Evolutionary conservation across 2,113 vertebrate genomes (phyloP), one percentile per base, ranked within the genome.

Genomic region (Oreocharis arfaki): DNA sequence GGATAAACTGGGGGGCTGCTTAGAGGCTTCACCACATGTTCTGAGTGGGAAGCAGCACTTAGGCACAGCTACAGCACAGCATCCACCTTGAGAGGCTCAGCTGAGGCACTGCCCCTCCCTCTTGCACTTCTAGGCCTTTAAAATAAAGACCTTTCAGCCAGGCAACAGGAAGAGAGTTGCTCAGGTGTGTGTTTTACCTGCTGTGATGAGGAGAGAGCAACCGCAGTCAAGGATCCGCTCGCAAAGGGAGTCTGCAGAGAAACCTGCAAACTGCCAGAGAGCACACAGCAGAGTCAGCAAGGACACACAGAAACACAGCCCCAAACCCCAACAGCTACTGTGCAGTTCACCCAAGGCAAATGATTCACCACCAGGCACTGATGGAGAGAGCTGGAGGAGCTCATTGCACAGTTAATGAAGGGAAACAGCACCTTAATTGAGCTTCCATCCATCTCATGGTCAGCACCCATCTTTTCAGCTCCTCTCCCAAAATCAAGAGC

Each of bases 201-300:
- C 98, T 0, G 99, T 99, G 96, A 99, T 94, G 88, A 99, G 98
- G 84, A 99, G 98, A 5, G 97, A 99, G 88, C 99, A 99, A 64
- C 98, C 94, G 0, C 99, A 99, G 97, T 99, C 98, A 30, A 99
- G 59, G 96, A 99, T 99, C 95, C 99, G 96, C 94, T 99, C 99
- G 33, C 98, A 99, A 10, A 99, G 98, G 50, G 99, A 99, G 67
- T 99, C 99, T 5, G 99, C 98, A 8, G 99, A 99, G 96, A 99
- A 99, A 30, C 99, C 99, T 96, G 99, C 99, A 96, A 99, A 99
- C 99, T 99, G 96, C 73, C 73, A 76, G 74, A 90, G 71, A 76
- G 28, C 37, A 46, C 67, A 70, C n/a, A 89, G 19, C 55, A 55
- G 6, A 10, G 33, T 94, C 68, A 93, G 60, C 19, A 37, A 46